Evolutionary conservation across 2,888 invertebrate genomes (phyloP), one percentile per base, ranked within the genome.

Genomic region (Yponomeuta sedellus): DNA sequence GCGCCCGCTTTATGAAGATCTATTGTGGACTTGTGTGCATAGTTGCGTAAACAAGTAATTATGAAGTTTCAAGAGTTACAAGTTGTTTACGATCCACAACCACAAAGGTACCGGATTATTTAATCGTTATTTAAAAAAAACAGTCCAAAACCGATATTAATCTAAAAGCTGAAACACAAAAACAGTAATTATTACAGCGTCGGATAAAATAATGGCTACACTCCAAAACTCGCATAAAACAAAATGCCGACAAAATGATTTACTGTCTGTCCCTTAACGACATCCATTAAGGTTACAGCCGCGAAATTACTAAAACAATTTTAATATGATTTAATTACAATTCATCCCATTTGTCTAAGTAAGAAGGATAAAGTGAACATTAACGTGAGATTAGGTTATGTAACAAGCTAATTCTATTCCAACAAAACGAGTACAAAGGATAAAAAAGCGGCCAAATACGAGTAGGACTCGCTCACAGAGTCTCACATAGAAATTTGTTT

Each of bases 121-220:
- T 52, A 2, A 44, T 5, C 44, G 12, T 12, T 5, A 16, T 52
- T 1, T 16, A 12, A 52, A 34, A 25, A 34, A 34, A 34, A 34
- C 34, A 34, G 34, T 34, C 34, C 34, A 34, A 34, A 8, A 5
- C 34, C 10, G 8, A 34, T 34, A 34, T 34, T 34, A 34, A 34
- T 34, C 34, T 34, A 34, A 34, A 34, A 34, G 34, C 34, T 52
- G 16, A 16, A 52, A 12, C 16, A 16, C 16, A 52, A 52, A n/a
- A 52, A 52, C 44, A 52, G 44, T 52, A 52, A 52, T 16, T 34
- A 67, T 52, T 63, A 64, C 65, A 22, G 56, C 63, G 64, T 65
- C 66, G 71, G 70, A 74, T 72, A 76, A 52, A 73, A 73, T 75
- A 78, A 80, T 78, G 77, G 77, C 74, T 66, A 69, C 67, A 74